These are phyloP conservation scores for Tokudaia tokunoshimensis DNA, from an alignment of 2,797 vertebrate species.

Conservation along the genomic window DNA sequence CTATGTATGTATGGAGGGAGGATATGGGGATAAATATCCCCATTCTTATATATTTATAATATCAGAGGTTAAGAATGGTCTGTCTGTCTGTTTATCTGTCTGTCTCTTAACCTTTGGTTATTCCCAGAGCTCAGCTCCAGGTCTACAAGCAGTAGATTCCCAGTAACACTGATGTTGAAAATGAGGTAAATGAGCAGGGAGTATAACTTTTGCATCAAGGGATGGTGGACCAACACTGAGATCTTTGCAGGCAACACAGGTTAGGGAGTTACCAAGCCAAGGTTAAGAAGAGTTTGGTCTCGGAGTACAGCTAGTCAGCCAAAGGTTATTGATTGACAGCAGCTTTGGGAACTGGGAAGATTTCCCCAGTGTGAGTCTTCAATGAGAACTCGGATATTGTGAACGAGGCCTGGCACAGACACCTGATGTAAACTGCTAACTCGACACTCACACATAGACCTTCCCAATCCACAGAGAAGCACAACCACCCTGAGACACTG, in stretches of 20 bases:
- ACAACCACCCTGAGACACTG: not conserved
- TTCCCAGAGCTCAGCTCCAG: not conserved
- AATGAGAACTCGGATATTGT: not conserved
- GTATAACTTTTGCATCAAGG: not conserved
- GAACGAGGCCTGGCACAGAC: not conserved
- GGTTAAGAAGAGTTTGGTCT: not conserved
- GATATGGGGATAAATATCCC: not conserved
- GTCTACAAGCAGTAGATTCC: not conserved
- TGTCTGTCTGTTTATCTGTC: not conserved
- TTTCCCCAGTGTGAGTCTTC: not conserved
- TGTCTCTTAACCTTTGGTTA: not conserved
- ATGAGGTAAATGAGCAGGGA: not conserved
- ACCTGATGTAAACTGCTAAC: not conserved
- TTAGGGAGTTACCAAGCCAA: not conserved
- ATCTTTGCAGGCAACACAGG: not conserved
- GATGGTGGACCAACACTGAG: not conserved
- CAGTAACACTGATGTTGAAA: not conserved
- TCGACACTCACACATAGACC: not conserved
- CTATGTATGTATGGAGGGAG: accelerated
- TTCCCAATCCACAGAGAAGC: not conserved
- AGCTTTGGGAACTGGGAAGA: not conserved
- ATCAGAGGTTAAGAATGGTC: not conserved
- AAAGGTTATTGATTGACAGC: not conserved
- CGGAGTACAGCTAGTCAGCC: not conserved
- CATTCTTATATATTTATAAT: not conserved